Evolutionary conservation across 2,888 invertebrate genomes (phyloP).

Genomic region (Drosophila sordidapex): DNA sequence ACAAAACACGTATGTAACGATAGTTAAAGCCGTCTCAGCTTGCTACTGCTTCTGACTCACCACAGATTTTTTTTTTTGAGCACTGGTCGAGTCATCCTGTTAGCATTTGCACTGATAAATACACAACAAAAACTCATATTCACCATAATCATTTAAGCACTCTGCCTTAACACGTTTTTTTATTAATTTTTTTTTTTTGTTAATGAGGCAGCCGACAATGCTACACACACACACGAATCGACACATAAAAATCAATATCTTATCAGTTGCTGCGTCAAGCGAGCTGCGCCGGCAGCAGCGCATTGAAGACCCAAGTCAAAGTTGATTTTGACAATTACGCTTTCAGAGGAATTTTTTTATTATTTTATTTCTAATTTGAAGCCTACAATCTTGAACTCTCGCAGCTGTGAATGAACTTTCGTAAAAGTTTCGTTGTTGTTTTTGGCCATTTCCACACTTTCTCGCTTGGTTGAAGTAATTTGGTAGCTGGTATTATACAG

Average conservation of each 20-base stretch:
- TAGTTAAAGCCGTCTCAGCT: constrained; percentile 13
- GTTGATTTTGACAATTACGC: constrained; percentile 17
- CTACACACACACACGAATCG: constrained; percentile 10
- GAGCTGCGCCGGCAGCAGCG: constrained; percentile 17
- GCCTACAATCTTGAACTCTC: constrained; percentile 32
- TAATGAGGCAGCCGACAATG: constrained; percentile 6
- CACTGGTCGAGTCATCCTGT: constrained; percentile 26
- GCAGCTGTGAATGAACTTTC: constrained; percentile 47
- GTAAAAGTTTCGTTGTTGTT: constrained; percentile 26
- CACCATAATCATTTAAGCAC: constrained; percentile 25
- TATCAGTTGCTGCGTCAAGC: constrained; percentile 53
- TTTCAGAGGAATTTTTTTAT: constrained; percentile 8
- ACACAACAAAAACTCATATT: constrained; percentile 9
- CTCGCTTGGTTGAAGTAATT: constrained; percentile 21
- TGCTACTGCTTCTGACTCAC: constrained; percentile 58
- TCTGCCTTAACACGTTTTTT: constrained; percentile 42
- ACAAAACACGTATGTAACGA: constrained; percentile 10
- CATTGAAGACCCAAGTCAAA: constrained; percentile 18
- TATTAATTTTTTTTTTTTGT: background rate
- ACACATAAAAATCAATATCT: constrained; percentile 65
- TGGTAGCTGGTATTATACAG: constrained; percentile 19
- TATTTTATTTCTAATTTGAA: constrained; percentile 28
- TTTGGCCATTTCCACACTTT: constrained; percentile 32
- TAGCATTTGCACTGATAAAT: constrained; percentile 42
- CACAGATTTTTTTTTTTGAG: constrained; percentile 25